Evolutionary conservation across 2,888 invertebrate species (phyloP).

Genomic region (Gari tellinella): DNA sequence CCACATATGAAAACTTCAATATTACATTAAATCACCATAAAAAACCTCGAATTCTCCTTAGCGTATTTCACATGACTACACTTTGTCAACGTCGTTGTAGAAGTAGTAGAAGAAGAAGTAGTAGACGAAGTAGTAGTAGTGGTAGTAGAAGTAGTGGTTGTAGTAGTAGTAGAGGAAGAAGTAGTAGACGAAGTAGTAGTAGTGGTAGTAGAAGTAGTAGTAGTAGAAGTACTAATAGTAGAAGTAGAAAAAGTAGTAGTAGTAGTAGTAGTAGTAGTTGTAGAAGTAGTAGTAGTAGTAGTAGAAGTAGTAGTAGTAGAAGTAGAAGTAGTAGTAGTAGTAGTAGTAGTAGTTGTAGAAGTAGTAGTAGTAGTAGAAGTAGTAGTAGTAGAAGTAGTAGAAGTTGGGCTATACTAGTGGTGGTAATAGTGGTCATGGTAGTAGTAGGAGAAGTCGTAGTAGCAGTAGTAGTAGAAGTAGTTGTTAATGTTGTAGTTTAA

Average conservation of each 20-base stretch:
- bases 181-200: slow-evolving; percentile 2
- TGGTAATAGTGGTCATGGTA: slow-evolving; percentile 24
- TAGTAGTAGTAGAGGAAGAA: neutral
- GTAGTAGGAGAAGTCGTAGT: slow-evolving; percentile 26
- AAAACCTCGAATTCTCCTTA: too few relatives aligned
- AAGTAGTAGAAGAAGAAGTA: slow-evolving; percentile 15
- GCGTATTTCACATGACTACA: too few relatives aligned
- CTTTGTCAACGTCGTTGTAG: too few relatives aligned
- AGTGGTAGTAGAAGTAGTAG: slow-evolving; percentile 12
- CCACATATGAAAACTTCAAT: too few relatives aligned
- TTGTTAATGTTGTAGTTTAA: slow-evolving; percentile 23
- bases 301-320: slow-evolving; percentile 19
- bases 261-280: slow-evolving; percentile 29
- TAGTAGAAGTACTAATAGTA: slow-evolving; percentile 17
- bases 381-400: slow-evolving; percentile 12
- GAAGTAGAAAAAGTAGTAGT: slow-evolving; percentile 27
- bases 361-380: slow-evolving; percentile 20
- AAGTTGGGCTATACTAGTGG: slow-evolving; percentile 27
- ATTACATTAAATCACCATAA: too few relatives aligned
- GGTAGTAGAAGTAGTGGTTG: slow-evolving; percentile 13
- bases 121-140: slow-evolving; percentile 16
- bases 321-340: slow-evolving; percentile 20
- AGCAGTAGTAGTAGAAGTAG: slow-evolving; percentile 33
- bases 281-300: slow-evolving; percentile 21
- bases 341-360: slow-evolving; percentile 20